Evolutionary conservation across 2,113 vertebrate species (phyloP), one percentile per base, ranked within the genome.

Genomic region (Chaenocephalus aceratus): DNA sequence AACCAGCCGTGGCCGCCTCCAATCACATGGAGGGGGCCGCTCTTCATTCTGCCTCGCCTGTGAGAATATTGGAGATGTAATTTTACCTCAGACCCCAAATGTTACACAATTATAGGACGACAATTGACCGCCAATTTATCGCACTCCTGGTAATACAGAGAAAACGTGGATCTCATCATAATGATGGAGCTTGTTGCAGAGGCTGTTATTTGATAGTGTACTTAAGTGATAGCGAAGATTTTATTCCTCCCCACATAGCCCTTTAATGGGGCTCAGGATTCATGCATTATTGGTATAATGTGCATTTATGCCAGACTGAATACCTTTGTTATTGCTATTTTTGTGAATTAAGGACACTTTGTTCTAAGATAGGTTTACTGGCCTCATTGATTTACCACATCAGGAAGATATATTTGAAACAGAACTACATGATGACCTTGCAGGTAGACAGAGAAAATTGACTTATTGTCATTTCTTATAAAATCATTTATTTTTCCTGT

Each of bases 1-100:
- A 93, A 90, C 91, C 91, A 92, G 89, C 86, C 86, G 71, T 88
- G 88, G 86, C 79, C 80, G 90, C 87, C 86, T 91, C 88, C 85
- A 92, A 86, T 91, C 89, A 91, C 72, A 74, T 11, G 10, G 72
- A 75, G 66, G 77, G 63, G 77, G 71, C 66, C 11, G 11, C 82
- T 88, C 78, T 86, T 82, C 79, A 81, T 73, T 83, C 82, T 52
- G 14, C 80, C 49, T 89, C 30, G 44, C 66, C 77, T 81, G 75
- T 82, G 83, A 90, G 72, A 86, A 87, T 89, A 92, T 86, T 66
- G 70, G 65, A 89, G 79, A 84, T 86, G 89, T 89, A 49, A 89
- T 92, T 92, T 86, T 83, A 72, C 15, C 75, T 52, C 64, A 5
- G 75, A 67, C 70, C 64, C 79, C 77, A 87, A 89, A 82, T 79